Base-by-base conservation (phyloP, 2,888 invertebrate species). In the Apoda limacodes region DNA sequence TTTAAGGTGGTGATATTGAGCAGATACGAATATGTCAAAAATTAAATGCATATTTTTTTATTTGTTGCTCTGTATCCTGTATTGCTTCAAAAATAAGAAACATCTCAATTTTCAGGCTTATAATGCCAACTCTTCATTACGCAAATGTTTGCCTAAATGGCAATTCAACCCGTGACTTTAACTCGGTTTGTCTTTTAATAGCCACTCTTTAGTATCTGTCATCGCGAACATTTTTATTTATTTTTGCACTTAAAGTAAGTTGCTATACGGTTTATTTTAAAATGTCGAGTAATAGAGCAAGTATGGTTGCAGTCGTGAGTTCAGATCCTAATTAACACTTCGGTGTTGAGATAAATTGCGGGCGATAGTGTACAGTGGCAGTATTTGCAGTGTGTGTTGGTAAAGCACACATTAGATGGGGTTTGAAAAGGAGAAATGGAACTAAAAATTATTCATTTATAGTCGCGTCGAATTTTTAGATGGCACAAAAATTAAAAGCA, bases 251-350 rank as follows among this genome's bases (percentile, higher is more conserved):
- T 35, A 57, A 55, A n/a, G 14, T 1, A 5, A 0, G 2, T 5
- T 9, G 4, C 2, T 11, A 14, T 51, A 62, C 35, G 40, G 58
- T 48, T 30, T 22, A 20, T 30, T 49, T 52, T 60, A 23, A 33
- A 30, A 39, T 36, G 37, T 10, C 9, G n/a, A 32, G 21, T 2
- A 17, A 30, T 17, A 12, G 37, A 28, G 44, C 47, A 53, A 48
- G 56, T 60, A 63, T 63, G 59, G 63, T 57, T 60, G 58, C 59
- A 67, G 75, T 78, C 78, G 78, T 80, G 78, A 76, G 76, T 65
- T 63, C 65, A 57, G 63, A 64, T 57, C 62, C 71, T 80, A 80
- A 80, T 80, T 80, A 80, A 80, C 78, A 78, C 80, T 70, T 74
- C 55, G 48, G 56, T 57, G 56, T 57, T 53, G 51, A 67, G 78